phyloP scores from a whole-genome alignment of 2,113 vertebrate genomes.

The Ascaphus truei region DNA sequence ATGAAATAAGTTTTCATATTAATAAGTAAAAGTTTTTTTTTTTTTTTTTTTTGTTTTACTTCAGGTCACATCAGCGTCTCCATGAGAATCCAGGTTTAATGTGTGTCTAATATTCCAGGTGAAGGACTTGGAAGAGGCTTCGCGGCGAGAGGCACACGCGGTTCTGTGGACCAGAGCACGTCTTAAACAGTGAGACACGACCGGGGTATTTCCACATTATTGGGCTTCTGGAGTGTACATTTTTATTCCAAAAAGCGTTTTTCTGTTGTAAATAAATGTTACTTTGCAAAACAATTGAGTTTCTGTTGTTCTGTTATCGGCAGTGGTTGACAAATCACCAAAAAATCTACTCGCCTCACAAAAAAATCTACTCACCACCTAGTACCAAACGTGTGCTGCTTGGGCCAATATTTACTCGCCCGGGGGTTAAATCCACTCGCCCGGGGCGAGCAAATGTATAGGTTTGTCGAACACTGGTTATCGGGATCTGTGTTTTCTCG shows the following conservation, averaged over 20 bases:
- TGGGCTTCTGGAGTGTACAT: not conserved
- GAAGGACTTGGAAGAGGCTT: not conserved
- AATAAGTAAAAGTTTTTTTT: too few relatives aligned
- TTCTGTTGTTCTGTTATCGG: too few relatives aligned
- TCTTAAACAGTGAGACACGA: not conserved
- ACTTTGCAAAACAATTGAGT: slow-evolving; percentile 5
- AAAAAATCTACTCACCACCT: too few relatives aligned
- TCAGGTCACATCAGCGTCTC: not conserved
- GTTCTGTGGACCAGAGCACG: not conserved
- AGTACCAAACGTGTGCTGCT: too few relatives aligned
- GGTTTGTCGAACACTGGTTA: too few relatives aligned
- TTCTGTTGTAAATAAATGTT: slow-evolving; percentile 14
- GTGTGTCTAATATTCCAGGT: slow-evolving; percentile 8
- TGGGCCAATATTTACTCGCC: too few relatives aligned
- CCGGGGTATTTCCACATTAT: not conserved
- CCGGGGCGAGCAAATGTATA: too few relatives aligned
- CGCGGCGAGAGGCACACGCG: not conserved
- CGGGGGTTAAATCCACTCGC: too few relatives aligned
- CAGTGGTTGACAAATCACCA: too few relatives aligned
- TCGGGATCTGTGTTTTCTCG: too few relatives aligned
- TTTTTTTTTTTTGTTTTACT: not conserved
- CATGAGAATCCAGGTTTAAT: not conserved
- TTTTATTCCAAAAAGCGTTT: not conserved
- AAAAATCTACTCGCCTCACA: too few relatives aligned
- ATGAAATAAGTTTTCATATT: too few relatives aligned